phyloP scores from a whole-genome alignment of 2,113 vertebrate species.

The Barnardius zonarius region DNA sequence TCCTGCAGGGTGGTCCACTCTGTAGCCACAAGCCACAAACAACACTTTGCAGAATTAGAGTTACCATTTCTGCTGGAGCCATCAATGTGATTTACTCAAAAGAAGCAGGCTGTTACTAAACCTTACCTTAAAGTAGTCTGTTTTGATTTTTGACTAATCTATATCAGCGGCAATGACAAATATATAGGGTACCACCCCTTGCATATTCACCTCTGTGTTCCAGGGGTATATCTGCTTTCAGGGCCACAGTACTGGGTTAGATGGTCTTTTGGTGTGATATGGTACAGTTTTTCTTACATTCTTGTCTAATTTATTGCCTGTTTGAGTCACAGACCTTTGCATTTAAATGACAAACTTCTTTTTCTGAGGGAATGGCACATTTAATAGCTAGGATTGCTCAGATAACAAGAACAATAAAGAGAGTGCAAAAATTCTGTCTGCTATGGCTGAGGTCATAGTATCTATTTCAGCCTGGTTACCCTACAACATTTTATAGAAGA shows the following conservation, averaged over 20 bases:
- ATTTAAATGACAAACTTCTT: slow-evolving; percentile 2
- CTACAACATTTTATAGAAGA: background rate
- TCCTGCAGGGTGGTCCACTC: background rate
- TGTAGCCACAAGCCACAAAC: background rate
- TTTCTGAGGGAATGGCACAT: background rate
- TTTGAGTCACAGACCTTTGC: background rate
- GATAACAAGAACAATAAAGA: slow-evolving; percentile 3
- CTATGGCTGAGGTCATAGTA: background rate
- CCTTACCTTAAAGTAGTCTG: background rate
- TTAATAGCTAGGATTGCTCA: background rate
- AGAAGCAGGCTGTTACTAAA: background rate
- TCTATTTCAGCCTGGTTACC: background rate
- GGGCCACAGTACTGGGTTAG: background rate
- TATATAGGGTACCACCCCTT: background rate
- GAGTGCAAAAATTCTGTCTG: background rate
- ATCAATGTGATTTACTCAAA: background rate
- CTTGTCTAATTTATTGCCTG: slow-evolving; percentile 4
- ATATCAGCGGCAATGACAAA: background rate
- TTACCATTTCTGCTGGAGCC: background rate
- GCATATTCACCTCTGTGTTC: background rate
- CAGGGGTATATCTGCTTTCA: background rate
- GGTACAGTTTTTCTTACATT: background rate
- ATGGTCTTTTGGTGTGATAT: background rate
- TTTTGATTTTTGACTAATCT: background rate
- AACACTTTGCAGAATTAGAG: background rate